phyloP scores from a whole-genome alignment of 2,888 invertebrate genomes.

The Chrysolina oricalcia region DNA sequence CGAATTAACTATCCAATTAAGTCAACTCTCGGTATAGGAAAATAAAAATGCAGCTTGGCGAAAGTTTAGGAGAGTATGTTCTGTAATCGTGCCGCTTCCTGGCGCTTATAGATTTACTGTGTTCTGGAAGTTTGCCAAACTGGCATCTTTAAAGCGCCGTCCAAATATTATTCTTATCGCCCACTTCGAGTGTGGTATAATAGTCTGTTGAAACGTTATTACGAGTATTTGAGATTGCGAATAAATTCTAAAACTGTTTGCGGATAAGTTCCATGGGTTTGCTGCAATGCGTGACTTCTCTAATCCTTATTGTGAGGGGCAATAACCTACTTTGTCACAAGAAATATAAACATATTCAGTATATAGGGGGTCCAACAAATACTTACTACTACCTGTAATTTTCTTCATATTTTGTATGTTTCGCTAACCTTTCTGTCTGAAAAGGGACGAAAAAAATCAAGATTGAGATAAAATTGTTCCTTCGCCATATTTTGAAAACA shows the following conservation, averaged over 20 bases:
- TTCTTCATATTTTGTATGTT: no score
- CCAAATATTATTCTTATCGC: constrained; percentile 12
- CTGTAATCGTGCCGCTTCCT: constrained; percentile 7
- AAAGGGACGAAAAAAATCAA: no score
- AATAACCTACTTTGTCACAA: not conserved
- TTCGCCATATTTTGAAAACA: no score
- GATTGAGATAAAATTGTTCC: no score
- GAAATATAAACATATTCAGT: no score
- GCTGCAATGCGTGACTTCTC: constrained; percentile 1
- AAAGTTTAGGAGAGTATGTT: not conserved
- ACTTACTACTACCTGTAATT: no score
- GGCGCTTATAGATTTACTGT: constrained; percentile 22
- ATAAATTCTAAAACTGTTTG: not conserved
- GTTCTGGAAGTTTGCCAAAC: constrained; percentile 26
- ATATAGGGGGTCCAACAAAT: no score
- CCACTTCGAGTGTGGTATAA: constrained; percentile 6
- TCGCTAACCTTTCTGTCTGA: no score
- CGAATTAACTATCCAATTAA: not conserved
- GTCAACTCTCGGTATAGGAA: not conserved
- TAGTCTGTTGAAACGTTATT: constrained; percentile 7
- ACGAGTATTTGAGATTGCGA: not conserved
- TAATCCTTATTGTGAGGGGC: not conserved
- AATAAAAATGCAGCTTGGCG: not conserved
- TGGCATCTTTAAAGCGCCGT: not conserved
- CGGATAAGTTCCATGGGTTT: not conserved